Percentiles rank a stretch among this genome's conserved stretches.
phyloP scores from a whole-genome alignment of 2,113 vertebrate species.

The Chloebia gouldiae region DNA sequence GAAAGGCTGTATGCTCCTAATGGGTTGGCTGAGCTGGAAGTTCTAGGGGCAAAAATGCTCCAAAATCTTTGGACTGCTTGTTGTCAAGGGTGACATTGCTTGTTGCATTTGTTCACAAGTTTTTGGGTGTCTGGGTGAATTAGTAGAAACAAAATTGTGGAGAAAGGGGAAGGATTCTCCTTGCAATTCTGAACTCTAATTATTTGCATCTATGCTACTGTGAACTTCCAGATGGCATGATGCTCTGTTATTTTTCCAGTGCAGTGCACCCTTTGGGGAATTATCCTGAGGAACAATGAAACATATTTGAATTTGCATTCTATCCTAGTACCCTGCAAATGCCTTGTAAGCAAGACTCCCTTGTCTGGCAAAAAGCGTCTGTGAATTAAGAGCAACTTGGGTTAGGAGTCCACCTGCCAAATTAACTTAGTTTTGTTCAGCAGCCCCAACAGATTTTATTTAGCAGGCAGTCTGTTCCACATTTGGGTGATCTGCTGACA shows the following conservation, averaged over 20 bases:
- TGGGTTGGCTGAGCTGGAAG: background rate
- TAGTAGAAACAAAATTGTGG: background rate
- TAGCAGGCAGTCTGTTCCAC: constrained; percentile 24
- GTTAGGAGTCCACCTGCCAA: constrained; percentile 42
- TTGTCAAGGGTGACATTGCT: background rate
- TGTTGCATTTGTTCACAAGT: background rate
- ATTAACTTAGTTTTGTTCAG: constrained; percentile 8
- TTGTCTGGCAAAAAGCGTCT: background rate
- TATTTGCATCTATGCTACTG: background rate
- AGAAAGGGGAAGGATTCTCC: background rate
- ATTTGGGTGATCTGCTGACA: constrained; percentile 7
- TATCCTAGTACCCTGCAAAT: background rate
- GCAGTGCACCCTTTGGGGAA: background rate
- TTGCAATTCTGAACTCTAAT: constrained; percentile 10
- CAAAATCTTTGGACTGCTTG: background rate
- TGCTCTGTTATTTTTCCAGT: background rate
- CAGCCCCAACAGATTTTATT: constrained; percentile 26
- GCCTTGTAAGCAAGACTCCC: constrained; percentile 18
- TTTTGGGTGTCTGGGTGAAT: background rate
- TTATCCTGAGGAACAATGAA: background rate
- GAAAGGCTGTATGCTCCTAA: accelerated
- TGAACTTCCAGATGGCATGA: constrained; percentile 40
- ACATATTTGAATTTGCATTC: constrained; percentile 17
- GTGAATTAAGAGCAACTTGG: constrained; percentile 24
- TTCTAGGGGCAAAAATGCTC: background rate